Evolutionary conservation across 2,888 invertebrate species (phyloP), one percentile per base, ranked within the genome.

Genomic region (Callyntrura guangdongensis): DNA sequence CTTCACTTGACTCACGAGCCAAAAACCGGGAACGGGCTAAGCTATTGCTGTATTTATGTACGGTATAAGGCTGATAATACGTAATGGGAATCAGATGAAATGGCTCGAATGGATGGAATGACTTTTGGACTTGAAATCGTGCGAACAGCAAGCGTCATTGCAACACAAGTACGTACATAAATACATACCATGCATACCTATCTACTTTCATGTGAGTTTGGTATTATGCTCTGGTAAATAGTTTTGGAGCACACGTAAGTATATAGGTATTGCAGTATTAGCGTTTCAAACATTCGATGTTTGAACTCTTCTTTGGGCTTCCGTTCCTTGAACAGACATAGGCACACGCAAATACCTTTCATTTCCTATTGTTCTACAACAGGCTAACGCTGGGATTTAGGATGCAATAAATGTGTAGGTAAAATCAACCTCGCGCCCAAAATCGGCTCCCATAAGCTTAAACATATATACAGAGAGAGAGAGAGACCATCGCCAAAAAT

Each of bases 51-150:
- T 83, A 47, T 83, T 83, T 83, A 83, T 83, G 61, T 83, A 64
- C 45, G 64, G 69, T n/a, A n/a, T n/a, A n/a, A n/a, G 27, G 61
- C 82, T 82, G 83, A 72, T 89, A 72, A 45, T 83, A 56, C 22
- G 69, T 89, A 89, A 89, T 83, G 83, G 82, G 88, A 89, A 69
- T 83, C 59, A 83, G 88, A 89, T 89, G 88, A 89, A 89, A 89
- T 89, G 88, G 88, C 27, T 89, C 74, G 88, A 47, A 83, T 74
- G 83, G 83, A 89, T 83, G 88, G 88, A 89, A 89, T 89, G 88
- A 89, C 88, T 89, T 89, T 83, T 89, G 82, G 83, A 89, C 88
- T 89, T 89, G 88, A 74, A 87, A 81, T 67, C 53, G 72, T 53
- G 74, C 45, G 20, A 83, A 67, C 64, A 83, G 22, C 49, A 47